phyloP scores from a whole-genome alignment of 2,888 invertebrate species.

The Xestia rhomboidea region DNA sequence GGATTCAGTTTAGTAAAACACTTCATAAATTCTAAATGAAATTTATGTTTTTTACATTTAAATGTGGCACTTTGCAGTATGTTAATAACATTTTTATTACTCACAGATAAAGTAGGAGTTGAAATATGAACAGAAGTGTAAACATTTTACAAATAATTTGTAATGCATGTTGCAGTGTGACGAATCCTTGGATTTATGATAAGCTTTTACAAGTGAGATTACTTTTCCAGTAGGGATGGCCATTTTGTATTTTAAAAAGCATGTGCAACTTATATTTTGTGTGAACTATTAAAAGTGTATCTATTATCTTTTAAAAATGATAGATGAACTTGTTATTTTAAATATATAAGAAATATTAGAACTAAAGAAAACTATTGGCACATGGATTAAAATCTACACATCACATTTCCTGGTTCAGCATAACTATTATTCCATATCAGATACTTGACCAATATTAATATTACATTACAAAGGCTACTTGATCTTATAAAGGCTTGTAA shows the following conservation, averaged over 20 bases:
- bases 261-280: background rate
- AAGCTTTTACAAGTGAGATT: constrained; percentile 29
- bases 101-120: constrained; percentile 41
- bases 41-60: constrained; percentile 58
- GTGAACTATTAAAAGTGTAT: background rate
- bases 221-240: constrained; percentile 42
- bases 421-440: constrained; percentile 5
- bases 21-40: constrained; percentile 54
- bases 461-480: constrained; percentile 2
- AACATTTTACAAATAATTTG: constrained; percentile 54
- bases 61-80: constrained; percentile 52
- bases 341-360: background rate
- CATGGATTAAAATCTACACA: background rate
- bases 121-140: constrained; percentile 51
- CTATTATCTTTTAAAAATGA: too few relatives aligned
- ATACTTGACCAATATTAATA: background rate
- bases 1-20: constrained; percentile 55
- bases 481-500: background rate
- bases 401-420: background rate
- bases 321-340: background rate
- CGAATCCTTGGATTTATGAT: constrained; percentile 34
- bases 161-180: constrained; percentile 54
- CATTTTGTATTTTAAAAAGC: constrained; percentile 6
- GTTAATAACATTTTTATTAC: constrained; percentile 57
- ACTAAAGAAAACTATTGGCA: background rate